These are phyloP conservation scores for Rutilus rutilus DNA, from an alignment of 2,113 vertebrate species.

Conservation along the genomic window DNA sequence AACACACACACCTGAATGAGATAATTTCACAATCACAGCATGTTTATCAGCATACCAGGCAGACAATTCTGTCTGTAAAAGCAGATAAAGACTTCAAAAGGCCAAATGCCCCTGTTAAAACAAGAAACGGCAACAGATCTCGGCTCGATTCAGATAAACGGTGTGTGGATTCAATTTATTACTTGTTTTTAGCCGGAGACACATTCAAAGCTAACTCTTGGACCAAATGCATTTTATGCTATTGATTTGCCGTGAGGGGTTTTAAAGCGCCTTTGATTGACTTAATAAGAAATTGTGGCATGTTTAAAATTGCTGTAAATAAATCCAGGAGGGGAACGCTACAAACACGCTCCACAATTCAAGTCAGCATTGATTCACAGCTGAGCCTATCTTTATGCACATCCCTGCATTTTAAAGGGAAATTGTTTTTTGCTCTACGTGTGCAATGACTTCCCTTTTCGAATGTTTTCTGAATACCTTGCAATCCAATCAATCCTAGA, in stretches of 20 bases:
- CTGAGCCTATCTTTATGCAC: neutral
- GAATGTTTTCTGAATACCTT: neutral
- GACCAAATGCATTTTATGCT: slow-evolving; percentile 20
- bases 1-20: slow-evolving; percentile 14
- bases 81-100: slow-evolving; percentile 34
- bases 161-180: slow-evolving; percentile 37
- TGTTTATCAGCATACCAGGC: slow-evolving; percentile 41
- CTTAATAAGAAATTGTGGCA: neutral
- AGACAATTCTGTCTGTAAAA: slow-evolving; percentile 30
- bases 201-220: neutral
- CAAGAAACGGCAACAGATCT: slow-evolving; percentile 40
- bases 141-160: slow-evolving; percentile 33
- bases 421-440: neutral
- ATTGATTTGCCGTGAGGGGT: slow-evolving; percentile 17
- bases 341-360: neutral
- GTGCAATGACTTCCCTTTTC: neutral
- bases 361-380: neutral
- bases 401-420: neutral
- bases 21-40: slow-evolving; percentile 38
- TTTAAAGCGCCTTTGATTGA: slow-evolving; percentile 25
- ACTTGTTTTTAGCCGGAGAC: slow-evolving; percentile 1
- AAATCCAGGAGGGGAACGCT: neutral
- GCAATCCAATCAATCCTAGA: neutral
- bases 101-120: slow-evolving; percentile 28
- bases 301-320: slow-evolving; percentile 15